A percentile compares a stretch with the other conserved stretches of the same genome.
Evolutionary conservation across 92 coral and sea anemone species (phyloP).

Genomic region (Zoanthus sansibaricus): DNA sequence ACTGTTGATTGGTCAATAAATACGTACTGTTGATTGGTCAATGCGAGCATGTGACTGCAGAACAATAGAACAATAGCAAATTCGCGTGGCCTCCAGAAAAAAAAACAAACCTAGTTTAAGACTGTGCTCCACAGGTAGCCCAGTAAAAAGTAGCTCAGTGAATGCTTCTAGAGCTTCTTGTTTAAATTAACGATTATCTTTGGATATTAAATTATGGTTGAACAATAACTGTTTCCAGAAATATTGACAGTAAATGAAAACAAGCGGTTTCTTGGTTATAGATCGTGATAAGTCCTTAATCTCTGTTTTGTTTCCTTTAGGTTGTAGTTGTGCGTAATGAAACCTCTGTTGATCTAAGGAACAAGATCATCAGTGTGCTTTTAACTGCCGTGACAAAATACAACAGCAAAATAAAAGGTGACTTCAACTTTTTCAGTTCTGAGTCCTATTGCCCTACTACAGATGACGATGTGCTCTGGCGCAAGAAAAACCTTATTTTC

Average conservation of each 20-base stretch:
- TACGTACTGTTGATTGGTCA: too few relatives aligned
- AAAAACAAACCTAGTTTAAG: too few relatives aligned
- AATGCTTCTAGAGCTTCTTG: too few relatives aligned
- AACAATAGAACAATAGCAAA: too few relatives aligned
- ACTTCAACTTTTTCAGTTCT: constrained; percentile 61
- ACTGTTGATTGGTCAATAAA: too few relatives aligned
- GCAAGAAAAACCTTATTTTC: constrained; percentile 55
- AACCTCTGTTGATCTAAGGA: constrained; percentile 22
- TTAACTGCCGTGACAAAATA: constrained; percentile 3
- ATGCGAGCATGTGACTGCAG: too few relatives aligned
- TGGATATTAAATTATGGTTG: too few relatives aligned
- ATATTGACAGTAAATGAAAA: background rate
- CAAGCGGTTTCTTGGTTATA: background rate
- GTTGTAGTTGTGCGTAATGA: constrained; percentile 36
- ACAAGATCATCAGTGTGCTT: constrained; percentile 1
- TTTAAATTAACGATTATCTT: too few relatives aligned
- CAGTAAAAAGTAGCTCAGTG: too few relatives aligned
- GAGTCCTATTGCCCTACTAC: constrained; percentile 54
- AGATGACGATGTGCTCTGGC: background rate
- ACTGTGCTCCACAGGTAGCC: too few relatives aligned
- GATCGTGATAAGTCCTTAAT: background rate
- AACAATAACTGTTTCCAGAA: background rate
- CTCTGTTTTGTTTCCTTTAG: constrained; percentile 14
- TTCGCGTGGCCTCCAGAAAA: too few relatives aligned
- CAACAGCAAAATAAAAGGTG: background rate